Percentiles rank a stretch among this genome's conserved stretches.
These are phyloP conservation scores for Smutsia gigantea DNA, from an alignment of 2,797 vertebrate species.

Conservation along the genomic window DNA sequence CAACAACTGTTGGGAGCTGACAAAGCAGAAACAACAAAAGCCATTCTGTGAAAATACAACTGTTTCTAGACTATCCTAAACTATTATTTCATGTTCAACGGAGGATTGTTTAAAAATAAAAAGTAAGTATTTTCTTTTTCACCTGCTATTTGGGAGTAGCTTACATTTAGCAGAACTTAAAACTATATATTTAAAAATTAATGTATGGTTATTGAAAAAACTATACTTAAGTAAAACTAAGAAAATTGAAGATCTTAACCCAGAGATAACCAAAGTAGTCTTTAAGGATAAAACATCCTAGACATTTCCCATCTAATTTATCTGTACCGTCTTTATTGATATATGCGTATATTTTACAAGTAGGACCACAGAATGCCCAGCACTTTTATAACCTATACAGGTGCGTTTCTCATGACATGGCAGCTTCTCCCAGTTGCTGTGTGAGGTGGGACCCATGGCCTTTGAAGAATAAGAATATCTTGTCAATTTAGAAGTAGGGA, in stretches of 20 bases:
- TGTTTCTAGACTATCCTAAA: constrained; percentile 15
- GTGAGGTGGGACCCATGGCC: neutral
- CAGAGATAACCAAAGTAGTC: neutral
- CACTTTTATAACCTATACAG: neutral
- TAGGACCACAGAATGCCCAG: neutral
- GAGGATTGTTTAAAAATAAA: neutral
- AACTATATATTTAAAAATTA: neutral
- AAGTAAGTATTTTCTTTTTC: neutral
- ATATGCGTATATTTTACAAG: neutral
- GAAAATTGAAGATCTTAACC: neutral
- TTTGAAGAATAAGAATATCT: neutral
- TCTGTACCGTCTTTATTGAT: neutral
- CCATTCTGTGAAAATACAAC: constrained; percentile 14
- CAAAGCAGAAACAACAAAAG: neutral
- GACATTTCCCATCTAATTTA: neutral
- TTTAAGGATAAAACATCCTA: neutral
- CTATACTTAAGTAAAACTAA: neutral
- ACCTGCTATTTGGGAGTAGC: neutral
- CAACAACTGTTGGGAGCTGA: neutral
- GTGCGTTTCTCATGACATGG: neutral
- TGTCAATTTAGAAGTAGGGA: neutral
- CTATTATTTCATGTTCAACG: constrained; percentile 13
- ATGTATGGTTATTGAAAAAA: neutral
- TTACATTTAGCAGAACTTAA: constrained; percentile 30
- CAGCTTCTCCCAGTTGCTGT: neutral